Base-by-base conservation (phyloP, 2,113 vertebrate species). In the Phylloscopus trochiloides region DNA sequence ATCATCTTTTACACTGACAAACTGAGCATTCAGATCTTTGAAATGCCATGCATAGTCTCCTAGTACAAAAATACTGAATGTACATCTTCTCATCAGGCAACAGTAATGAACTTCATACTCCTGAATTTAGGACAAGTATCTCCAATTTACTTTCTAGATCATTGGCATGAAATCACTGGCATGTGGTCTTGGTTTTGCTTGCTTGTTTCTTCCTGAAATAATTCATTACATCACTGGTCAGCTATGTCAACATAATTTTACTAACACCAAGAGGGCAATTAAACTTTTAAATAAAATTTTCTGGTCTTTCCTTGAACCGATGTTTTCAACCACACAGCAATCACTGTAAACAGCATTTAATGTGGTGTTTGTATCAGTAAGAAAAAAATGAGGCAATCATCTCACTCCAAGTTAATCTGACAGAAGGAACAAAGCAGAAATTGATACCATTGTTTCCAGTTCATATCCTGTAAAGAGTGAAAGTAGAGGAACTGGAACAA, bases 381-480 rank as follows among this genome's bases (percentile, higher is more conserved):
- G 34, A 24, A 77, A 9, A 9, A 2, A 61, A 26, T 11, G 42
- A 91, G 40, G 25, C 38, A 74, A 79, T 71, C 68, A 34, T 54
- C 13, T 86, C 48, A 76, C 38, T 93, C 31, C 45, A 63, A 63
- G 8, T 55, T 48, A 50, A 22, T 32, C 14, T 51, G 51, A 58
- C 31, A 78, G 28, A 70, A 31, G 18, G 42, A 58, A 80, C 11
- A 65, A 36, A 45, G 3, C 6, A 75, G 40, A 86, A 52, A 75
- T 15, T 59, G 76, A 82, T 97, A 99, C 99, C 99, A 99, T 99
- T 0, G 99, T 99, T 97, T 99, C 99, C 95, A 99, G 97, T 84
- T 99, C 99, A 10, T 99, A 99, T 77, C 99, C 99, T 4, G 99
- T 99, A 89, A 99, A 99, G 17, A 99, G 98, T 1, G 99, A 99